Evolutionary conservation across 2,888 invertebrate genomes (phyloP), one percentile per base, ranked within the genome.

Genomic region (Drosophila algonquin): DNA sequence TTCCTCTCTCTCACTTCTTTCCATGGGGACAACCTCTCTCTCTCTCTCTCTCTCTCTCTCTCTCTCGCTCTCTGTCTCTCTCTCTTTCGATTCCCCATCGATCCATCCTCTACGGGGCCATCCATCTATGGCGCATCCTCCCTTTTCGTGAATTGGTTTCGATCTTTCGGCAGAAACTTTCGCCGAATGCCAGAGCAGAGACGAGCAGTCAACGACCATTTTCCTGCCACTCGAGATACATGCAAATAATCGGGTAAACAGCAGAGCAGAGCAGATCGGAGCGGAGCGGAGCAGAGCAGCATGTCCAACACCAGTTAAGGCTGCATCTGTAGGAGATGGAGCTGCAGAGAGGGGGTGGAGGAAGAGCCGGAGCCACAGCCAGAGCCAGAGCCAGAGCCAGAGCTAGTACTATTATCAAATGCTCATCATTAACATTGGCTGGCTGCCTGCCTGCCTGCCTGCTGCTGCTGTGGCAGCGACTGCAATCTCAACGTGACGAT

Each of bases 341-440:
- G 30, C 30, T 30, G 30, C 7, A 30, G 30, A n/a, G 35, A 35
- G 21, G 7, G 14, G 8, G 21, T 21, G n/a, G 27, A 7, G 21
- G 60, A 45, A 51, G 14, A 47, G 40, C 18, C 27, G 5, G 27
- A 8, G 32, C 3, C 10, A 10, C 3, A 10, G 32, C 32, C 32
- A 32, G 12, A 12, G 35, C 67, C 48, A 54, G 50, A 10, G 32
- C 32, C 32, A 32, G 12, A 12, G 35, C 67, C 48, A 54, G 50
- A 55, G 70, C 64, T 70, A 7, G 40, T n/a, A 59, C 81, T 80
- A 84, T 87, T 87, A 82, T 80, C 85, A 83, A 87, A 83, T 87
- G 83, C 81, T 78, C 78, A 78, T 80, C 83, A 84, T 78, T 78
- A 87, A 76, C 81, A 84, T 86, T 80, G 74, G 59, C 59, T 63